phyloP scores from a whole-genome alignment of 2,888 invertebrate genomes.

The Eueremaeus valkanovi region DNA sequence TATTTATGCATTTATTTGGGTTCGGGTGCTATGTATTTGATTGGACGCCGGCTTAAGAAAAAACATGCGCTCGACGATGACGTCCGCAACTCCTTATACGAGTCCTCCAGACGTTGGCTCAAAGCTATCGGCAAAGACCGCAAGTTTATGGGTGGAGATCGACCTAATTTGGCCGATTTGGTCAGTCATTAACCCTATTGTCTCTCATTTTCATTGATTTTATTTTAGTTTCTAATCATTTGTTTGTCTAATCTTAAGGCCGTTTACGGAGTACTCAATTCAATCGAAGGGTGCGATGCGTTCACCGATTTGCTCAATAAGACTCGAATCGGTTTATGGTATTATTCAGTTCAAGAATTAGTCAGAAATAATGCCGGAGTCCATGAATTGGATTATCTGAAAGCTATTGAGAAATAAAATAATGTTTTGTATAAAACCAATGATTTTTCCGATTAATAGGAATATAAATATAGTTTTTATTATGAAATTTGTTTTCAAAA shows the following conservation, averaged over 20 bases:
- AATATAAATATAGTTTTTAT: neutral
- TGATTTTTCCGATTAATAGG: neutral
- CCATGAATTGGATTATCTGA: constrained; percentile 12
- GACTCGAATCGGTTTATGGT: constrained; percentile 75
- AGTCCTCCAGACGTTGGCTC: constrained; percentile 78
- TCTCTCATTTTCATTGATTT: neutral
- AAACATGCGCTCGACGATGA: constrained; percentile 81
- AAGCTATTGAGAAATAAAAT: neutral
- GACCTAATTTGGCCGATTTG: constrained; percentile 87
- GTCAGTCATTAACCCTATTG: constrained; percentile 44
- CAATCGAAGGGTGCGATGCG: constrained; percentile 87
- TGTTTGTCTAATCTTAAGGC: constrained; percentile 57
- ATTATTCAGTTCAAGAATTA: constrained; percentile 63
- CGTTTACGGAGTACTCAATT: constrained; percentile 81
- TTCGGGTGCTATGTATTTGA: constrained; percentile 86
- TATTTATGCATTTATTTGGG: constrained; percentile 84
- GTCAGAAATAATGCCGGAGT: constrained; percentile 32
- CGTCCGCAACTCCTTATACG: constrained; percentile 81
- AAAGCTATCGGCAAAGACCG: constrained; percentile 61
- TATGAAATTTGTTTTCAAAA: neutral
- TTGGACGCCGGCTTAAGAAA: constrained; percentile 80
- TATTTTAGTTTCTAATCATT: too few species aligned
- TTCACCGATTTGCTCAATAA: constrained; percentile 73
- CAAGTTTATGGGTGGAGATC: constrained; percentile 77
- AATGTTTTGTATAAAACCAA: neutral